Percentiles rank a stretch among this genome's conserved stretches.
Evolutionary conservation across 2,888 invertebrate species (phyloP).

Genomic region (Eubasilissa splendida): DNA sequence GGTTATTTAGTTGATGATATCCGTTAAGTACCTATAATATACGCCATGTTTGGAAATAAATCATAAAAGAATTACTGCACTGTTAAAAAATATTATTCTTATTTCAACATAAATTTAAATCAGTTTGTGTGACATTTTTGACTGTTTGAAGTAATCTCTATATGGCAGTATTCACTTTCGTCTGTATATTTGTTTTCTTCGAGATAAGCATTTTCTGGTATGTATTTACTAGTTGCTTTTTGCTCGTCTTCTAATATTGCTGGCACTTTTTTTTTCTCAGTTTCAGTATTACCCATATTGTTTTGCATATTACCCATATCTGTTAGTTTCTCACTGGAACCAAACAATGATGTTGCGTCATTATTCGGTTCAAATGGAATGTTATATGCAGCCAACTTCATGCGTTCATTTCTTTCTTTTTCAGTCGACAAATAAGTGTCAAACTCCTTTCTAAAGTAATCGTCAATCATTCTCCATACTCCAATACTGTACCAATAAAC

Average conservation of each 20-base stretch:
- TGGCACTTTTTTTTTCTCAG: neutral
- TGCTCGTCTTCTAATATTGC: neutral
- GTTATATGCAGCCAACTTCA: slow-evolving; percentile 45
- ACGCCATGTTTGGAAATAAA: no score
- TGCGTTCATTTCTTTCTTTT: slow-evolving; percentile 60
- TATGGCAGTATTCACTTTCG: neutral
- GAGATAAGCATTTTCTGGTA: slow-evolving; percentile 32
- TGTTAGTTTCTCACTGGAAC: no score
- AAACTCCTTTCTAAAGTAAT: slow-evolving; percentile 72
- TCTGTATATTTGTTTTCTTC: slow-evolving; percentile 23
- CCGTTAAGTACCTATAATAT: no score
- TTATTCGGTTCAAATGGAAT: slow-evolving; percentile 20
- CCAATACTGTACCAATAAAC: slow-evolving; percentile 72
- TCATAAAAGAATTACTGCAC: no score
- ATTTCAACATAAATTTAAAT: no score
- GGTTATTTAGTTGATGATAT: no score
- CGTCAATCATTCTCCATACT: slow-evolving; percentile 72
- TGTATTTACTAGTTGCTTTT: slow-evolving; percentile 19
- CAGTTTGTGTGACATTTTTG: neutral
- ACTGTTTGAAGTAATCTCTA: neutral
- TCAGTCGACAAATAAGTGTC: slow-evolving; percentile 68
- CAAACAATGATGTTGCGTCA: neutral
- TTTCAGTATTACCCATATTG: neutral
- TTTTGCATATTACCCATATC: neutral
- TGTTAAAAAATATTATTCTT: no score